Evolutionary conservation across 2,113 vertebrate genomes (phyloP).

Genomic region (Ranitomeya imitator): DNA sequence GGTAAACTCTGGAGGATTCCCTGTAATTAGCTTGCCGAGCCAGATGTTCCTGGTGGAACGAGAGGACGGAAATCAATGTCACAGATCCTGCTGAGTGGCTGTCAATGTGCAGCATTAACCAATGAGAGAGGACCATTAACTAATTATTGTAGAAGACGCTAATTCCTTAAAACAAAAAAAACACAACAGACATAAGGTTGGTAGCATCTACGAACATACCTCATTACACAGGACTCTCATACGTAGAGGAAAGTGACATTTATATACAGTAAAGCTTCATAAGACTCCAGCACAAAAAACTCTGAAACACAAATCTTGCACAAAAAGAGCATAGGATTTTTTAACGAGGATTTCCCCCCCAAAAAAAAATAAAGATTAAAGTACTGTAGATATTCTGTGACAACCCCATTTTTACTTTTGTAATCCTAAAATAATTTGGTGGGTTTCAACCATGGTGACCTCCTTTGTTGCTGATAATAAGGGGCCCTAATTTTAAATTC

Average conservation of each 20-base stretch:
- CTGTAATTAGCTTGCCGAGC: constrained; percentile 40
- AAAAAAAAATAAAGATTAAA: not conserved
- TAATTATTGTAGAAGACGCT: constrained; percentile 5
- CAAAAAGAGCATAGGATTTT: not conserved
- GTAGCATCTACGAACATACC: not conserved
- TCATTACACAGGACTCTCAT: not conserved
- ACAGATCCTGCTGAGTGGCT: constrained; percentile 27
- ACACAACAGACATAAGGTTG: not conserved
- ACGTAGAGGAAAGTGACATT: not conserved
- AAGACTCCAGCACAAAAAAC: not conserved
- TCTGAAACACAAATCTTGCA: not conserved
- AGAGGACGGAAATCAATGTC: constrained; percentile 21
- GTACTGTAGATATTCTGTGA: not conserved
- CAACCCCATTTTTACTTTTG: not conserved
- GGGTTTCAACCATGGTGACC: no score
- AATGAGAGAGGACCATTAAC: constrained; percentile 13
- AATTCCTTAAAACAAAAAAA: not conserved
- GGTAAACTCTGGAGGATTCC: constrained; percentile 43
- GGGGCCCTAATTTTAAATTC: not conserved
- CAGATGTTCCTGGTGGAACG: constrained; percentile 43
- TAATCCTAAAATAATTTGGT: no score
- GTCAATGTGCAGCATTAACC: constrained; percentile 39
- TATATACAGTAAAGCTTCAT: not conserved
- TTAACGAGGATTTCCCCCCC: not conserved
- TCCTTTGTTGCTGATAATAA: not conserved